Evolutionary conservation across 2,888 invertebrate species (phyloP), one percentile per base, ranked within the genome.

Genomic region (Abrostola tripartita): DNA sequence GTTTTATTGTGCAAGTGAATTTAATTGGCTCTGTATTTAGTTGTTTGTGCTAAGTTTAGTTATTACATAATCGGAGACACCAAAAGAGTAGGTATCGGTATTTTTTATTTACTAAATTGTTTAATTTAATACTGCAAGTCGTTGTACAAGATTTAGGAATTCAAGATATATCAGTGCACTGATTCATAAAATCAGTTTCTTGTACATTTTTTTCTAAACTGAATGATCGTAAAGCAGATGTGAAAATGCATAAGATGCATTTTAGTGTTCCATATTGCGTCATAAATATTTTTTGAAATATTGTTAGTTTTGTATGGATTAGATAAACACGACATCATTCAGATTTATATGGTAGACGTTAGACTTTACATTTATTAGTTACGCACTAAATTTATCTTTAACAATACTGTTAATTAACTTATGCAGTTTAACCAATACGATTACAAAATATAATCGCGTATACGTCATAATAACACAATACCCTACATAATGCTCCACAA

Each of bases 1-100:
- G 68, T 82, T 81, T 68, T 74, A 79, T 85, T 86, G 90, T 91
- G 90, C 70, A 81, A 89, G 91, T 92, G 91, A 67, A 76, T 81
- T 71, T 74, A 72, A 63, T 83, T 82, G 79, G 58, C 59, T 65
- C 61, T 65, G 57, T 68, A 52, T 70, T 67, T 70, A 73, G 70
- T 78, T 78, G 76, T 81, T 78, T 65, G 86, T 88, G 87, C 74
- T 79, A 60, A 76, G 74, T 74, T 78, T 67, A 10, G 53, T 60
- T 74, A 77, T 84, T 84, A 81, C 76, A 78, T 84, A 84, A 83
- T 75, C 61, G 67, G 71, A 73, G 49, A 69, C 68, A 70, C 63
- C 68, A 78, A 68, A 62, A 73, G 58, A 77, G 78, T 81, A 81
- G 80, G 81, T 83, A 82, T 66, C 57, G 47, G 61, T 67, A 52